Base-by-base conservation (phyloP, 2,113 vertebrate genomes). In the Neolamprologus cancellatus region DNA sequence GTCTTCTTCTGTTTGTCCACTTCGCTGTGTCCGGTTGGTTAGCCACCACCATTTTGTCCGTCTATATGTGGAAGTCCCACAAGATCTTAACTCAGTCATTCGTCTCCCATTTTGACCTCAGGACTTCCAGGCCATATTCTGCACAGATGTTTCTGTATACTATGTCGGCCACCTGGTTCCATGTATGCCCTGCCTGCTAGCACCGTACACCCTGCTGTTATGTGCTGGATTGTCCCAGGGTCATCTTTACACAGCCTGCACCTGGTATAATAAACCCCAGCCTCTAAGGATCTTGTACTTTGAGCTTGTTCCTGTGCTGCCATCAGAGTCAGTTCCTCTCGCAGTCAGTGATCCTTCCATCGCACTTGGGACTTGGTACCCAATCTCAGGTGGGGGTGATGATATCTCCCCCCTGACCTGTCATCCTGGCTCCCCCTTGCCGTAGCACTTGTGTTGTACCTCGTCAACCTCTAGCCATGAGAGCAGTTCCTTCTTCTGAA, bases 391-490 rank as follows among this genome's bases (percentile, higher is more conserved):
- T 3, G 14, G 25, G 2, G 28, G 15, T 61, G 8, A 61, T 18
- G 15, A 32, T 3, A 32, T 4, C 57, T 59, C 15, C 55, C 55
- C 8, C 28, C 28, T 57, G 15, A 61, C 5, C 57, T 18, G 28
- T 32, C 28, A 18, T 61, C 15, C 15, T 61, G 15, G 15, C 57
- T 61, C 57, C 54, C 54, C 14, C 8, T 32, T 61, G 28, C 28
- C 28, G 2, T 61, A 32, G 8, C 57, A 32, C 28, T 32, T 61
- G 0, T 61, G 28, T 32, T 61, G 28, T 61, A 32, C 57, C 28
- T 59, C 5, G 3, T 59, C 28, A 59, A 18, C 0, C 55, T 59
- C 28, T 59, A 59, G 28, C 57, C 2, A 0, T 10, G 57, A 32
- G 1, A 59, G 57, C 15, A 59, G 57, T 18, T 61, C 2, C 57